These are phyloP conservation scores for Dreissena rostriformis DNA, from an alignment of 1,140 invertebrate species.

Conservation along the genomic window DNA sequence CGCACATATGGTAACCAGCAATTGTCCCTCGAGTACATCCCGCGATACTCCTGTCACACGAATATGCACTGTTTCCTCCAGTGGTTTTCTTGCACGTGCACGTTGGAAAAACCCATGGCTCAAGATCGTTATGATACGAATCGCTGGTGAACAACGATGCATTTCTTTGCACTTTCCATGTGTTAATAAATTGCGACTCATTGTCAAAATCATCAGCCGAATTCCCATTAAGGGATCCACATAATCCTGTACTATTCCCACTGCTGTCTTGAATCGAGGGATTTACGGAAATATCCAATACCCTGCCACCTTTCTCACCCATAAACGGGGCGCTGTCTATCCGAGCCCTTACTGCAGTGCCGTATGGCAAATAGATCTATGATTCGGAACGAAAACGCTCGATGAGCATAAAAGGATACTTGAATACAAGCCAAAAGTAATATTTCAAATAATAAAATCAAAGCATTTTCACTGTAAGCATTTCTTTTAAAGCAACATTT, in stretches of 20 bases:
- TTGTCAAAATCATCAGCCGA: constrained; percentile 26
- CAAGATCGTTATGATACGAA: background rate
- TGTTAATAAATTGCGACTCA: constrained; percentile 10
- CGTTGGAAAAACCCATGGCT: constrained; percentile 14
- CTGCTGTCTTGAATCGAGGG: constrained; percentile 28
- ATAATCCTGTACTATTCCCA: constrained; percentile 25
- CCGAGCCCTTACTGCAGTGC: constrained; percentile 24
- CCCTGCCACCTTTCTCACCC: constrained; percentile 26
- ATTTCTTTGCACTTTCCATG: background rate
- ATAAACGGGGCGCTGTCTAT: constrained; percentile 33
- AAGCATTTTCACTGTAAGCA: no score
- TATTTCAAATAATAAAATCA: no score
- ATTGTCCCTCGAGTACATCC: background rate
- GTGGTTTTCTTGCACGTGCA: constrained; percentile 14
- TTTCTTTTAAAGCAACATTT: background rate
- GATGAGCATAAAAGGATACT: no score
- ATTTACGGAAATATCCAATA: constrained; percentile 19
- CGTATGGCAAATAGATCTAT: constrained; percentile 44
- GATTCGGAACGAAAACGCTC: background rate
- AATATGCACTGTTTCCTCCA: background rate
- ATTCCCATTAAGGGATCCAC: constrained; percentile 36
- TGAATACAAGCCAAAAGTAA: no score
- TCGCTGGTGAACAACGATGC: constrained; percentile 5
- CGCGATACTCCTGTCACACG: constrained; percentile 12
- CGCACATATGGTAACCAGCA: constrained; percentile 34